Evolutionary conservation across 2,113 vertebrate species (phyloP).

Genomic region (Lanius collurio): DNA sequence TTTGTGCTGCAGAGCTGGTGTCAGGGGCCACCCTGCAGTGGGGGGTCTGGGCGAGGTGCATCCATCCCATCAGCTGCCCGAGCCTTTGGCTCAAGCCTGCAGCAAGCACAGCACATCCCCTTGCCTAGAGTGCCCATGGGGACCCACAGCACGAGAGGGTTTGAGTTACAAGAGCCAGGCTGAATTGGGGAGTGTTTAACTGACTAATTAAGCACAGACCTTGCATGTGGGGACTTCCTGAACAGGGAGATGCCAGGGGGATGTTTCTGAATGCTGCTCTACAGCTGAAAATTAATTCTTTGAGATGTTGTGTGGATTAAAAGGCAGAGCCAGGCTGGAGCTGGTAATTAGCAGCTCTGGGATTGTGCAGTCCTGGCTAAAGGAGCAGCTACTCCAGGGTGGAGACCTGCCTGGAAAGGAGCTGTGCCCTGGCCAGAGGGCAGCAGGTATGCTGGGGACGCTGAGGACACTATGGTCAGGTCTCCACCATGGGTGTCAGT

Average conservation of each 20-base stretch:
- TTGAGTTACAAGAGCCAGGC: background rate
- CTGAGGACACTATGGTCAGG: accelerated
- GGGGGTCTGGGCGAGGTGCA: accelerated
- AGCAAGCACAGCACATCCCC: accelerated
- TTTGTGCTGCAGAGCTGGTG: background rate
- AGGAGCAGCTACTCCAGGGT: background rate
- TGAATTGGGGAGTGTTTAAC: background rate
- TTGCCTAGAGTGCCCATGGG: background rate
- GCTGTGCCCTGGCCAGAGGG: background rate
- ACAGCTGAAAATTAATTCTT: conserved; percentile 18
- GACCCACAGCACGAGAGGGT: background rate
- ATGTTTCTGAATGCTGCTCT: background rate
- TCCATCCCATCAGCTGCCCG: accelerated
- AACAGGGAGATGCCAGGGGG: background rate
- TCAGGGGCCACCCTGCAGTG: background rate
- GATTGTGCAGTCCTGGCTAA: background rate
- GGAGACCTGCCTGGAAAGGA: background rate
- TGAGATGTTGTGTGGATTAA: background rate
- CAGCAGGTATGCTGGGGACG: accelerated
- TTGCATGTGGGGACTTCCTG: background rate
- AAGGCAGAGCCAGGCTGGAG: background rate
- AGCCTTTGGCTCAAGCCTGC: background rate
- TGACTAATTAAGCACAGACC: background rate
- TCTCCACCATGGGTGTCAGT: background rate
- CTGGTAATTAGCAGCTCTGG: conserved; percentile 13